Base-by-base conservation (phyloP, 2,113 vertebrate genomes). In the Nymphicus hollandicus region DNA sequence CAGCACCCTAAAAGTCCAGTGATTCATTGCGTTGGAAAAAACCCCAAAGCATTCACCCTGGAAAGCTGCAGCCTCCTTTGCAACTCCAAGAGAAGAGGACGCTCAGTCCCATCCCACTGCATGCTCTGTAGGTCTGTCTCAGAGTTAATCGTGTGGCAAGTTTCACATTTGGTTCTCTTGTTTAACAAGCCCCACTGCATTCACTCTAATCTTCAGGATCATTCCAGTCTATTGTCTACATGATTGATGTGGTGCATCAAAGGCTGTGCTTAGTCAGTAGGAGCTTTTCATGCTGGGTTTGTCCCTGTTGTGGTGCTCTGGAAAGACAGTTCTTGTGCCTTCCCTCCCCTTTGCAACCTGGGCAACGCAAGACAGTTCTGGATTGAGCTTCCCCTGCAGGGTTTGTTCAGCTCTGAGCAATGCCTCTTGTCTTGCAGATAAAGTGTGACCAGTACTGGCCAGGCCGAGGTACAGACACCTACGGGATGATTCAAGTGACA, bases 381-480 rank as follows among this genome's bases (percentile, higher is more conserved):
- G 37, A 29, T 7, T 3, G 78, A 80, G 31, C 61, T 25, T 44
- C 19, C 20, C 60, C 53, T 20, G 19, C 76, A 28, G 71, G 66
- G 4, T 61, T 28, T 52, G 25, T 43, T 39, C 55, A 63, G 53
- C 77, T 8, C 15, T 58, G 28, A 86, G 47, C 52, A 3, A 1
- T 2, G 35, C 24, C 76, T 86, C 47, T 27, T 53, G 14, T 14
- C 66, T 13, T 91, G 16, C 97, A 99, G 99, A 98, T 99, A 35
- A 99, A 99, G 46, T 99, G 99, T 95, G 99, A 99, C 96, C 99
- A 99, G 97, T 99, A 99, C 94, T 99, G 99, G 99, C 99, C 99
- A 4, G 98, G 98, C 88, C 98, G 99, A 29, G 99, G 99, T 41
- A 99, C 99, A 0, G 99, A 99, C 95, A 99, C 99, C 7, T 99